Base-by-base conservation (phyloP, 2,113 vertebrate genomes). In the Eolophus roseicapilla region DNA sequence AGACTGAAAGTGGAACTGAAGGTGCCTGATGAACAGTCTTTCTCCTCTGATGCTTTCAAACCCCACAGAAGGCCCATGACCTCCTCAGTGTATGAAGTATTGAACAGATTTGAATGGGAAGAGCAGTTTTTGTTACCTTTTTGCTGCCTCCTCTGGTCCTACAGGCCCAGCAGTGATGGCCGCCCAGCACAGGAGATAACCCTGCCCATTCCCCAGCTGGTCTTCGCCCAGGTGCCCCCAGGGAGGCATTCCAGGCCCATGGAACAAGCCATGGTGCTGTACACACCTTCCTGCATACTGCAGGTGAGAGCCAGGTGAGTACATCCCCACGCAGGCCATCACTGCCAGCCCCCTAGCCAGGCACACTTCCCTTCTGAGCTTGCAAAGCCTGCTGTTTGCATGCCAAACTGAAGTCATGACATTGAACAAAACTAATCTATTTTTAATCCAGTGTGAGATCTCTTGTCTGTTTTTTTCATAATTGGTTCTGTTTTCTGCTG, bases 401-500 rank as follows among this genome's bases (percentile, higher is more conserved):
- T 67, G 55, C 62, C 67, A 75, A 55, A 39, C 2, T 47, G 41
- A 50, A 93, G 69, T 39, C 16, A 59, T 11, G 35, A 49, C 71
- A 79, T 73, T 20, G 25, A 75, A 88, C 78, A 47, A 53, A 70
- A 70, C 5, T 21, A 70, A 71, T 17, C 59, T 96, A 86, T 94
- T 93, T 96, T 96, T 96, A 93, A 91, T 79, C 35, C 50, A 74
- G 28, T 65, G 57, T 53, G 33, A 78, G 62, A 95, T 82, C 59
- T 94, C 80, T 92, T 73, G 70, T 81, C 75, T 90, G 29, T 60
- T 92, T 90, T 88, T 88, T 62, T 77, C 47, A 7, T 77, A 93
- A 87, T 95, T 82, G 49, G 19, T 80, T 96, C 90, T 92, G 80
- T 81, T 92, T 95, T 80, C 87, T 92, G 83, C 78, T 93, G 94